phyloP scores from a whole-genome alignment of 2,113 vertebrate species.

The Callipepla californica region DNA sequence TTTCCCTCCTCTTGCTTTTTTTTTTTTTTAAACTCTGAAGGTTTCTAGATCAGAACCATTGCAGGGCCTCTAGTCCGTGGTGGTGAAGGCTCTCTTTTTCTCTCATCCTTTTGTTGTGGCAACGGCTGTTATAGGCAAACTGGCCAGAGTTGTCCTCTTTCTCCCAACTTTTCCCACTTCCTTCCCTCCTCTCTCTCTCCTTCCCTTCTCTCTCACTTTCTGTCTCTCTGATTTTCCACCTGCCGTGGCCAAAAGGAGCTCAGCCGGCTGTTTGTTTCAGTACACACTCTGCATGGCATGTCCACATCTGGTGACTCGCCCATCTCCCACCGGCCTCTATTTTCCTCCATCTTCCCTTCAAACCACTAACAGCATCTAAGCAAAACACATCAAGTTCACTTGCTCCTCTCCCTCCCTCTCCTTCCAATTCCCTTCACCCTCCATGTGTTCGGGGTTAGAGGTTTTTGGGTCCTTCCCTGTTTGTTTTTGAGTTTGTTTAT shows the following conservation, averaged over 20 bases:
- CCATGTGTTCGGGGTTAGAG: conserved; percentile 77
- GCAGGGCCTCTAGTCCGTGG: conserved; percentile 72
- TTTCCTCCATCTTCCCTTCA: conserved; percentile 68
- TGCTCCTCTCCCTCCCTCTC: conserved; percentile 24
- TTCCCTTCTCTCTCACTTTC: conserved; percentile 4
- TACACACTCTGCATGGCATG: conserved; percentile 93
- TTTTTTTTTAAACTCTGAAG: conserved; percentile 47
- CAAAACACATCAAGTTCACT: conserved; percentile 50
- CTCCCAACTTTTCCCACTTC: conserved; percentile 51
- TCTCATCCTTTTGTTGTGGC: conserved; percentile 79
- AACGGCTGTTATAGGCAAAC: conserved; percentile 85
- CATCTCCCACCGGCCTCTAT: conserved; percentile 41
- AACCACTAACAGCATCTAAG: conserved; percentile 71
- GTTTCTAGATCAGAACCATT: conserved; percentile 74
- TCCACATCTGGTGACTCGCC: conserved; percentile 79
- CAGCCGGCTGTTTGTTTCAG: conserved; percentile 79
- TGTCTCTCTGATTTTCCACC: conserved; percentile 54
- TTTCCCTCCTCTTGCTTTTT: conserved; percentile 10
- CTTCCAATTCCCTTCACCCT: conserved; percentile 53
- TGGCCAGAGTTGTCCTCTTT: conserved; percentile 85
- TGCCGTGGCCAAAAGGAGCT: conserved; percentile 70
- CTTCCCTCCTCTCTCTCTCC: conserved; percentile 22
- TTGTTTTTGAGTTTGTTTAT: conserved; percentile 47
- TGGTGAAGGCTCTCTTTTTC: conserved; percentile 68
- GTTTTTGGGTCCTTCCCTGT: conserved; percentile 70